These are phyloP conservation scores for Cactoblastis cactorum DNA, from an alignment of 2,888 invertebrate genomes.

Conservation along the genomic window DNA sequence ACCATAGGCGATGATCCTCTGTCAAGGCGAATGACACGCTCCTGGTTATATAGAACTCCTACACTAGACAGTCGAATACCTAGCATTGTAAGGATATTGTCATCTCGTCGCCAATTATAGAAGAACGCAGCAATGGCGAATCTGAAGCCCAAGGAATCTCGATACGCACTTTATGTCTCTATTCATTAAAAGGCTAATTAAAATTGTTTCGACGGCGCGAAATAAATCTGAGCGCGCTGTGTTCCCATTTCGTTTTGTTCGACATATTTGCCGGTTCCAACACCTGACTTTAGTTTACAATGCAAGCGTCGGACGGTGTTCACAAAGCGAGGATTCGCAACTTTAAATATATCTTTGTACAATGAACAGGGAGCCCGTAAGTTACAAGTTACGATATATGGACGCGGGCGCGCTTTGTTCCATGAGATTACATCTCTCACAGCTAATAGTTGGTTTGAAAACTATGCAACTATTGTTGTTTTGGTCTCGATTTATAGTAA, in stretches of 20 bases:
- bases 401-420: slow-evolving; percentile 49
- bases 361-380: slow-evolving; percentile 45
- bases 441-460: slow-evolving; percentile 51
- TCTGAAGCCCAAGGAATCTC: slow-evolving; percentile 40
- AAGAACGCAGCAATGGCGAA: slow-evolving; percentile 49
- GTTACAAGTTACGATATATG: slow-evolving; percentile 51
- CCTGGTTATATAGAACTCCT: background rate
- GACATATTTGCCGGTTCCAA: slow-evolving; percentile 57
- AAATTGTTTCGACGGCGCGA: slow-evolving; percentile 55
- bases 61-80: slow-evolving; percentile 27
- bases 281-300: slow-evolving; percentile 46
- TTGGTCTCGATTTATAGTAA: background rate
- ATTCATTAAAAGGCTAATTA: slow-evolving; percentile 66
- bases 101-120: slow-evolving; percentile 64
- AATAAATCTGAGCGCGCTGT: slow-evolving; percentile 49
- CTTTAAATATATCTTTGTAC: slow-evolving; percentile 56
- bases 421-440: slow-evolving; percentile 55
- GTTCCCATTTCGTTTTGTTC: slow-evolving; percentile 44
- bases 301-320: slow-evolving; percentile 43
- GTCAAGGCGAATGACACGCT: slow-evolving; percentile 1
- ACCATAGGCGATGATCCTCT: too few species aligned
- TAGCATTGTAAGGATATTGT: slow-evolving; percentile 48
- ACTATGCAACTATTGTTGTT: slow-evolving; percentile 15
- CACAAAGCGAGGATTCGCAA: slow-evolving; percentile 49
- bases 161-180: slow-evolving; percentile 54